Evolutionary conservation across 2,113 vertebrate species (phyloP), one percentile per base, ranked within the genome.

Genomic region (Capreolus pygargus): DNA sequence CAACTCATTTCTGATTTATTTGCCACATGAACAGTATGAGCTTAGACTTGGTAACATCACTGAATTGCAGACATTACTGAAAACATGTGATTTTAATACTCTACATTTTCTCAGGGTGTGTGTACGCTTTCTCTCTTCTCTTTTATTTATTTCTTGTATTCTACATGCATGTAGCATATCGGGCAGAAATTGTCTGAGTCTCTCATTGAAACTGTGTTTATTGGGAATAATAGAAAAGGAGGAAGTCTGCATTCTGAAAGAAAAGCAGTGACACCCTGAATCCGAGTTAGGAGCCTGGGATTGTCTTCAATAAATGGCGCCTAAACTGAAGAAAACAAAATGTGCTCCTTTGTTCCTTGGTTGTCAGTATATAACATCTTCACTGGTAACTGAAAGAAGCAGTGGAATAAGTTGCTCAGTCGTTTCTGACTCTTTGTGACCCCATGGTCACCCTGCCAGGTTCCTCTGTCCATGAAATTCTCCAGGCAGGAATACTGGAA

Each of bases 191-290:
- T 94, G 60, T 92, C 16, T 50, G 57, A 33, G 15, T 93, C 21
- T 92, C 3, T 86, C 19, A 50, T 94, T 92, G 95, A 84, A 91
- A 86, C 25, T 45, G 17, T n/a, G 13, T 45, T 28, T 61, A 17
- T 67, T 76, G 86, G 33, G 27, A 83, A 61, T 87, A 82, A 52
- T 7, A 84, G 14, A 70, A 74, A 91, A 96, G 50, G 52, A 91
- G 36, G 27, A 95, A 61, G 36, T 17, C 19, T 90, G 0, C 58
- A 15, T 79, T 89, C 4, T 67, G 19, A 95, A 78, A 58, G 78
- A 86, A 88, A 94, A 84, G 21, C 87, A 61, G 87, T 36, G 33
- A 67, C 28, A 45, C 10, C 12, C 33, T 60, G 25, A 92, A 33
- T 74, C 36, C 12, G 23, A 57, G 30, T 21, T 30, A 39, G 70